Evolutionary conservation across 2,113 vertebrate genomes (phyloP).

Genomic region (Spea multiplicata): DNA sequence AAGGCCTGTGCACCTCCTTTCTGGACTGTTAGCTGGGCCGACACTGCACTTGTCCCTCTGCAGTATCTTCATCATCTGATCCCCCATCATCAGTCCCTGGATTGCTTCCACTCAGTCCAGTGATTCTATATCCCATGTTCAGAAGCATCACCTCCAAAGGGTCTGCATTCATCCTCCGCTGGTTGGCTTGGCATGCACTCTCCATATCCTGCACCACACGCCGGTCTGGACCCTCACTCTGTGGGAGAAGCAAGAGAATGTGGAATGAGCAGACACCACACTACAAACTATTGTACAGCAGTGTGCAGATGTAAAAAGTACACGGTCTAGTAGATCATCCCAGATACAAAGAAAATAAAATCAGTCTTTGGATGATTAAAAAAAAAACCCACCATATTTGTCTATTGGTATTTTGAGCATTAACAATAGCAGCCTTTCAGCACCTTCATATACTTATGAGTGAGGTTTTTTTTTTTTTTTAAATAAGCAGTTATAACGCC

Average conservation of each 20-base stretch:
- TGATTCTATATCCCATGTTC: slow-evolving; percentile 98
- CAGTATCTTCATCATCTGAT: slow-evolving; percentile 91
- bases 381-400: no score
- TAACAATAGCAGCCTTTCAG: no score
- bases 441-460: no score
- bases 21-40: slow-evolving; percentile 83
- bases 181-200: slow-evolving; percentile 92
- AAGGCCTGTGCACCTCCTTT: slow-evolving; percentile 20
- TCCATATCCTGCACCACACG: slow-evolving; percentile 97
- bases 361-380: no score
- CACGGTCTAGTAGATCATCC: no score
- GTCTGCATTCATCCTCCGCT: slow-evolving; percentile 94
- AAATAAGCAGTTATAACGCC: no score
- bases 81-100: slow-evolving; percentile 70
- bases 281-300: no score
- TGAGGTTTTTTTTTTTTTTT: no score
- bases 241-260: slow-evolving; percentile 31
- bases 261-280: neutral
- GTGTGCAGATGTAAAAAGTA: no score
- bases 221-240: slow-evolving; percentile 85
- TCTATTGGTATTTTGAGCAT: no score
- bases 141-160: slow-evolving; percentile 96
- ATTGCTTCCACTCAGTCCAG: slow-evolving; percentile 82
- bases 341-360: no score
- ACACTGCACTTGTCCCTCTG: slow-evolving; percentile 95